These are phyloP conservation scores for Acipenser transmontanus DNA, from an alignment of 2,797 vertebrate genomes.

Conservation along the genomic window DNA sequence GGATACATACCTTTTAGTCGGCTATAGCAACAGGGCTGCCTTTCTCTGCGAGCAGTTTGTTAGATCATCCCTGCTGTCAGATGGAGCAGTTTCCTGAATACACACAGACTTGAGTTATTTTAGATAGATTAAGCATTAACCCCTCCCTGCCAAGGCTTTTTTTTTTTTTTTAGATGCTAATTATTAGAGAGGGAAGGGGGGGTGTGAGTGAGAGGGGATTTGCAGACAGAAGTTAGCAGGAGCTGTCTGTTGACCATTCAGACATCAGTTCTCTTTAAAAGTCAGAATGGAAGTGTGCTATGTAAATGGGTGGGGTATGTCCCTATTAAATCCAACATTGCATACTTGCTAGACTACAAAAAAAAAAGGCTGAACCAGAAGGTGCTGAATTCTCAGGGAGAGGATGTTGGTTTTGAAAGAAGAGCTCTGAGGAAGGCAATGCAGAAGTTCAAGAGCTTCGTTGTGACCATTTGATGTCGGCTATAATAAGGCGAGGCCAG, in stretches of 20 bases:
- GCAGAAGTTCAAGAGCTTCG: conserved; percentile 43
- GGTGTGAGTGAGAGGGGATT: background rate
- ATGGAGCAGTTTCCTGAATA: conserved; percentile 38
- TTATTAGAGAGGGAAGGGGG: background rate
- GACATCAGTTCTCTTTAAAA: too few species aligned
- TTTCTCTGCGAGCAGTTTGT: conserved; percentile 29
- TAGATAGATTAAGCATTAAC: conserved; percentile 33
- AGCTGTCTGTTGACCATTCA: background rate
- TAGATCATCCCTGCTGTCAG: conserved; percentile 38
- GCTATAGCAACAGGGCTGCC: conserved; percentile 13
- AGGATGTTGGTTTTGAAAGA: conserved; percentile 42
- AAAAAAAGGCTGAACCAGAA: background rate
- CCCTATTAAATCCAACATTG: background rate
- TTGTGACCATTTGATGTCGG: conserved; percentile 45
- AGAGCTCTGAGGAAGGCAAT: conserved; percentile 29
- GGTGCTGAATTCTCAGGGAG: conserved; percentile 22
- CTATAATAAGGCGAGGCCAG: conserved; percentile 49
- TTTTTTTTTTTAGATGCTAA: too few species aligned
- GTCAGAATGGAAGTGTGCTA: background rate
- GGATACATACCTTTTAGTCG: conserved; percentile 18
- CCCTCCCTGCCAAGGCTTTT: conserved; percentile 16
- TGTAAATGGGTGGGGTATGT: background rate
- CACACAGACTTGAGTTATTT: conserved; percentile 38
- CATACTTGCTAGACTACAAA: background rate
- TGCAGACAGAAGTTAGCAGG: background rate